phyloP scores from a whole-genome alignment of 2,113 vertebrate genomes.

The Trematomus loennbergii region DNA sequence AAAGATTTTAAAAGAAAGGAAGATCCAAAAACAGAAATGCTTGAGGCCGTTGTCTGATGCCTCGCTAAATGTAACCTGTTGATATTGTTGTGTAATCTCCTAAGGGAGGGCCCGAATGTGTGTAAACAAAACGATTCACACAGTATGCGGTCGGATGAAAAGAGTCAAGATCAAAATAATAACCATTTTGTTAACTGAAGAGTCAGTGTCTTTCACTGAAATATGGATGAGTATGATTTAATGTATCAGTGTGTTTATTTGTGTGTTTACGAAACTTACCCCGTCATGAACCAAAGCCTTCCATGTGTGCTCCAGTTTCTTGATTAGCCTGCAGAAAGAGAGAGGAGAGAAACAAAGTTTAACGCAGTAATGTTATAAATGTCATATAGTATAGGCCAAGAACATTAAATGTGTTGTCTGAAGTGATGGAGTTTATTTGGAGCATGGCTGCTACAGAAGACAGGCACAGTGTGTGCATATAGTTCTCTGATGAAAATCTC shows the following conservation, averaged over 20 bases:
- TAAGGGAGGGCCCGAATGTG: background rate
- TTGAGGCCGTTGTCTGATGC: background rate
- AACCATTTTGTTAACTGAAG: background rate
- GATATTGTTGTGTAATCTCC: background rate
- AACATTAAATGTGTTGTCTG: background rate
- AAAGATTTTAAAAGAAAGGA: background rate
- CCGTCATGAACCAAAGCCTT: slow-evolving; percentile 98
- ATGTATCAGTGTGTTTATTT: too few relatives aligned
- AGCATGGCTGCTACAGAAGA: background rate
- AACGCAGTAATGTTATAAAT: slow-evolving; percentile 5
- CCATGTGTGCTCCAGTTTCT: slow-evolving; percentile 98
- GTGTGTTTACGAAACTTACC: slow-evolving; percentile 89
- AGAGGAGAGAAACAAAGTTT: slow-evolving; percentile 13
- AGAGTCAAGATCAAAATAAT: background rate
- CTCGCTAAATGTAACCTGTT: background rate
- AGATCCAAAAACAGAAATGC: background rate
- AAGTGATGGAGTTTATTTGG: background rate
- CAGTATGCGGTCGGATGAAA: background rate
- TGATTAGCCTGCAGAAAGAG: slow-evolving; percentile 90
- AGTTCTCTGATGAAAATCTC: background rate
- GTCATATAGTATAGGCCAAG: slow-evolving; percentile 4
- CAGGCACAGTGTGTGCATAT: background rate
- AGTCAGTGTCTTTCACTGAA: background rate
- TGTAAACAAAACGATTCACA: background rate
- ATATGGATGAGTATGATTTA: background rate